A percentile compares a stretch with the other conserved stretches of the same genome.
Conservation (phyloP, 2,113 vertebrate genomes). For the Corythoichthys haematopterus region DNA sequence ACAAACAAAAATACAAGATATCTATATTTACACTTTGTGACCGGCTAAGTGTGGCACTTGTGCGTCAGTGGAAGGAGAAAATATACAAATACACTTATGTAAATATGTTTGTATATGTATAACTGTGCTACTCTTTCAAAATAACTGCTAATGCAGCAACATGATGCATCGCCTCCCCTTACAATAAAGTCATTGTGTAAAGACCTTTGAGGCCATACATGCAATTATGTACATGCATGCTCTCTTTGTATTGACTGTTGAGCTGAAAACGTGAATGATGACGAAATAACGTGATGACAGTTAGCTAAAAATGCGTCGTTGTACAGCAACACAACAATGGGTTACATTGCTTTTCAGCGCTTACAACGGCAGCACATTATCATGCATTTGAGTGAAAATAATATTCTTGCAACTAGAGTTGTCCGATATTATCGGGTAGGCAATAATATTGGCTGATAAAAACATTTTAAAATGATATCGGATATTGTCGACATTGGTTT, state of each 20-base stretch:
- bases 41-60: slow-evolving; percentile 6
- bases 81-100: background rate
- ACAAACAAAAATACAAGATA: background rate
- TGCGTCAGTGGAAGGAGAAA: background rate
- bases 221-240: background rate
- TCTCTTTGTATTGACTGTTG: background rate
- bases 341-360: background rate
- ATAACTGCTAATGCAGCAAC: background rate
- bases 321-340: background rate
- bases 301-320: background rate
- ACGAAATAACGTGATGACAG: background rate
- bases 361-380: background rate
- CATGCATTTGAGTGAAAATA: background rate
- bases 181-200: slow-evolving; percentile 1
- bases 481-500: no score
- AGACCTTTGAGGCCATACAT: background rate
- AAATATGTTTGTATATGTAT: no score
- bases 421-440: no score
- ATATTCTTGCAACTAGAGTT: background rate
- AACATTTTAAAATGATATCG: no score
- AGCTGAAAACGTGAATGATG: background rate
- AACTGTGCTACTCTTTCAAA: slow-evolving; percentile 1
- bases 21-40: background rate
- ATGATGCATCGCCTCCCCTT: slow-evolving; percentile 7
- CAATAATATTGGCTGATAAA: no score